These are phyloP conservation scores for Harpegnathos saltator DNA, from an alignment of 1,140 invertebrate species.

Conservation along the genomic window DNA sequence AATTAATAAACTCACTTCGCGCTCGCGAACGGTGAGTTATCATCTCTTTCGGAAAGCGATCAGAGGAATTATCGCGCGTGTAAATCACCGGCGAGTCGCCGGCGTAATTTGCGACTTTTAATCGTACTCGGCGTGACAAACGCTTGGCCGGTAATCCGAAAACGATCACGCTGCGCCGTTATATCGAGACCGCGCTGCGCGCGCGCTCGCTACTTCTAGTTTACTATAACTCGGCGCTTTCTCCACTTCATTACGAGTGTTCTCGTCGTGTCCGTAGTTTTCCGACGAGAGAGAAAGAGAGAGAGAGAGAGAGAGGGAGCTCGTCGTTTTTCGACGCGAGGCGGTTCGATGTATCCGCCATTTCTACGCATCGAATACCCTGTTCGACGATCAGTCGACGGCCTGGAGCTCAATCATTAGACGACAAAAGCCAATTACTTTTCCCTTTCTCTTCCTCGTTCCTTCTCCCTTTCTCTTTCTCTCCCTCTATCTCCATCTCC, in stretches of 20 bases:
- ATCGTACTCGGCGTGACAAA: neutral
- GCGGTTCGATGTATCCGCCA: constrained; percentile 22
- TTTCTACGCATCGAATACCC: constrained; percentile 11
- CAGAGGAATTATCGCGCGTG: constrained; percentile 20
- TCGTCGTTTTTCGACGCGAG: no score
- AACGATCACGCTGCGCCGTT: constrained; percentile 11
- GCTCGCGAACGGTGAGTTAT: constrained; percentile 4
- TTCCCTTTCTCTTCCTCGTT: neutral
- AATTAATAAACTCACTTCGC: constrained; percentile 34
- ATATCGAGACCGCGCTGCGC: neutral
- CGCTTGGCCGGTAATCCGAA: constrained; percentile 7
- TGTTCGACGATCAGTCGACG: constrained; percentile 20
- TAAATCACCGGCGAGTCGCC: constrained; percentile 18
- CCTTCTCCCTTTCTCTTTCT: neutral
- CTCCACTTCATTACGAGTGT: constrained; percentile 29
- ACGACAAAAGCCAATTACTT: constrained; percentile 38
- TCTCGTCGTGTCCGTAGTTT: constrained; percentile 18
- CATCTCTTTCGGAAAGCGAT: constrained; percentile 19
- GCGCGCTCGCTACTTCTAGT: neutral
- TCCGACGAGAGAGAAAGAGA: neutral
- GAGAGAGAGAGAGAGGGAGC: no score
- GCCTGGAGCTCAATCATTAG: constrained; percentile 35
- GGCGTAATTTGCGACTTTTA: constrained; percentile 45
- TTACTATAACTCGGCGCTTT: constrained; percentile 3
- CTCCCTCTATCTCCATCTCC: neutral